These are phyloP conservation scores for Lasioglossum villosulum DNA, from an alignment of 2,888 invertebrate genomes.

Conservation along the genomic window DNA sequence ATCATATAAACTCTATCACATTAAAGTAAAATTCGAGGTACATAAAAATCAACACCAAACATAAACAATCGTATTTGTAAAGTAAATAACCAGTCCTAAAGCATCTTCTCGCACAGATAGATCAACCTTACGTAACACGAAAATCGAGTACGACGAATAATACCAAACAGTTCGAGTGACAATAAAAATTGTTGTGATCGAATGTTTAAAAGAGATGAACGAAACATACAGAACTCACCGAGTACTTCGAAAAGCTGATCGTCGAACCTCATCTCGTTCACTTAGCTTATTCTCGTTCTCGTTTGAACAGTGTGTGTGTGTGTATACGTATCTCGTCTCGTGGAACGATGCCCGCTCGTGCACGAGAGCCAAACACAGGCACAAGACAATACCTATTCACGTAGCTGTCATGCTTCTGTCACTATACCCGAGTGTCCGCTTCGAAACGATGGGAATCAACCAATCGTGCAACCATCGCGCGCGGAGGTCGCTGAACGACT, in stretches of 20 bases:
- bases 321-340: not conserved
- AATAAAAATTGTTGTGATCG: not conserved
- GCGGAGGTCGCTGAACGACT: conserved; percentile 51
- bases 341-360: not conserved
- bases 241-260: conserved; percentile 80
- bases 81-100: not conserved
- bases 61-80: not conserved
- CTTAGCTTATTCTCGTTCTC: not conserved
- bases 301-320: not conserved
- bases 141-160: not conserved
- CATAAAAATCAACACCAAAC: not conserved
- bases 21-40: not conserved
- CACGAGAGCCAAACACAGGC: conserved; percentile 5
- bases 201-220: not conserved
- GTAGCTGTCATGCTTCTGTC: conserved; percentile 52
- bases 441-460: not conserved
- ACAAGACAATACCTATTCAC: conserved; percentile 34
- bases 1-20: not conserved
- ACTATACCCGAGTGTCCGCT: conserved; percentile 6
- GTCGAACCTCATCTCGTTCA: conserved; percentile 78
- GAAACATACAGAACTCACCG: conserved; percentile 69
- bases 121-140: not conserved
- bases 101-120: not conserved
- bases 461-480: conserved; percentile 39
- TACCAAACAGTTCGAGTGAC: not conserved